A percentile compares a stretch with the other conserved stretches of the same genome.
These are phyloP conservation scores for Daphoenositta chrysoptera DNA, from an alignment of 2,113 vertebrate species.

Conservation along the genomic window DNA sequence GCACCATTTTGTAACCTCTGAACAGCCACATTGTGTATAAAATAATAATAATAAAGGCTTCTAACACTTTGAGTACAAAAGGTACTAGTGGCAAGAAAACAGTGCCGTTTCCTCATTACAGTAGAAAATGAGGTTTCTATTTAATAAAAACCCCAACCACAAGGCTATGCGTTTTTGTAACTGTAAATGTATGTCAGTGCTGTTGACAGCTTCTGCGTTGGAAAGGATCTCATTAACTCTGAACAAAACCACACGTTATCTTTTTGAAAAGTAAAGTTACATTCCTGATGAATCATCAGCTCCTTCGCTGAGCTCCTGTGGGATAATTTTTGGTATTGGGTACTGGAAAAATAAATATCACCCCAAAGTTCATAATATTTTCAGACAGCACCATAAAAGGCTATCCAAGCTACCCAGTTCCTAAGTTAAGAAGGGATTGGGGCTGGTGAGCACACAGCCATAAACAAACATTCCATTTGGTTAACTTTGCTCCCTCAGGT, in stretches of 20 bases:
- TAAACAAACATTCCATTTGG: conserved; percentile 51
- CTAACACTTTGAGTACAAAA: conserved; percentile 20
- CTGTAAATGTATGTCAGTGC: background rate
- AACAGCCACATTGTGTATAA: background rate
- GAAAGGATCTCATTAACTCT: conserved; percentile 47
- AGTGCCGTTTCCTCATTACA: background rate
- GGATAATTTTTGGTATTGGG: conserved; percentile 37
- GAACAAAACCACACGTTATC: conserved; percentile 43
- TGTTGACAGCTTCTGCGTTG: conserved; percentile 36
- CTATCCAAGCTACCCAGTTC: conserved; percentile 11
- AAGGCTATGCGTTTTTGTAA: conserved; percentile 19
- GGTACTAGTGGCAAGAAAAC: background rate
- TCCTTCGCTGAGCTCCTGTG: conserved; percentile 12
- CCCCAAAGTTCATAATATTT: conserved; percentile 54
- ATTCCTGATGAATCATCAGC: conserved; percentile 14
- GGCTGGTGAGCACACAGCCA: background rate
- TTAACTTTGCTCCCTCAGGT: conserved; percentile 29
- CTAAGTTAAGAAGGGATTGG: conserved; percentile 13
- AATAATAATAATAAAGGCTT: background rate
- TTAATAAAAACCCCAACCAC: conserved; percentile 6
- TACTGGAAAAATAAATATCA: conserved; percentile 34
- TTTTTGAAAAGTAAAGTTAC: background rate
- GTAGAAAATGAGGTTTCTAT: conserved; percentile 36
- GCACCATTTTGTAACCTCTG: background rate
- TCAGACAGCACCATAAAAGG: conserved; percentile 65